A percentile compares a stretch with the other conserved stretches of the same genome.
These are phyloP conservation scores for Carabus problematicus DNA, from an alignment of 2,888 invertebrate genomes.

Conservation along the genomic window DNA sequence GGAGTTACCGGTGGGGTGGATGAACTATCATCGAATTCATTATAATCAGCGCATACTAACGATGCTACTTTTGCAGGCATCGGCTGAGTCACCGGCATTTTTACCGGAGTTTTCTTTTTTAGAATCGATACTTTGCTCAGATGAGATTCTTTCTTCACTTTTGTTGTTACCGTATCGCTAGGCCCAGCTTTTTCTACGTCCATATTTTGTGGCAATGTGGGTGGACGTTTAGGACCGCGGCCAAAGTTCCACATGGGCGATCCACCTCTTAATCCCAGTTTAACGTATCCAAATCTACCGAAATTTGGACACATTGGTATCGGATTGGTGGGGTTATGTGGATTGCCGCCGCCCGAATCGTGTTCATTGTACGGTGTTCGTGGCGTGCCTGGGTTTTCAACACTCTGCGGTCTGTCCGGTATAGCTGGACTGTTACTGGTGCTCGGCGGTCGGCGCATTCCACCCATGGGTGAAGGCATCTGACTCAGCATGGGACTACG, in stretches of 20 bases:
- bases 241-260: conserved; percentile 69
- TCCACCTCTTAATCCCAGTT: conserved; percentile 70
- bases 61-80: conserved; percentile 60
- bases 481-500: conserved; percentile 57
- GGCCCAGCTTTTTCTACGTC: conserved; percentile 46
- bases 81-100: conserved; percentile 56
- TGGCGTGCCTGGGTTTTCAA: conserved; percentile 66
- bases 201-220: conserved; percentile 52
- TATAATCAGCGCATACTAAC: conserved; percentile 66
- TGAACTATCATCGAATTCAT: conserved; percentile 67
- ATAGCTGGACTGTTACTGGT: conserved; percentile 63
- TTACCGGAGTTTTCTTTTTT: conserved; percentile 61
- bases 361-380: conserved; percentile 58
- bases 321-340: conserved; percentile 64
- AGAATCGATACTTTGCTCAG: conserved; percentile 66
- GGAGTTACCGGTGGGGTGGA: conserved; percentile 66
- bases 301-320: conserved; percentile 68
- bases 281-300: conserved; percentile 66
- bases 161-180: conserved; percentile 45
- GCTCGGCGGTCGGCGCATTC: conserved; percentile 64
- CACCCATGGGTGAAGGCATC: conserved; percentile 62
- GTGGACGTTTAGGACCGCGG: conserved; percentile 57
- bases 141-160: conserved; percentile 60
- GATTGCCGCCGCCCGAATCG: conserved; percentile 61
- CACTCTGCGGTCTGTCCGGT: conserved; percentile 67